A percentile compares a stretch with the other conserved stretches of the same genome.
phyloP scores from a whole-genome alignment of 2,888 invertebrate genomes.

The Dolomedes plantarius region DNA sequence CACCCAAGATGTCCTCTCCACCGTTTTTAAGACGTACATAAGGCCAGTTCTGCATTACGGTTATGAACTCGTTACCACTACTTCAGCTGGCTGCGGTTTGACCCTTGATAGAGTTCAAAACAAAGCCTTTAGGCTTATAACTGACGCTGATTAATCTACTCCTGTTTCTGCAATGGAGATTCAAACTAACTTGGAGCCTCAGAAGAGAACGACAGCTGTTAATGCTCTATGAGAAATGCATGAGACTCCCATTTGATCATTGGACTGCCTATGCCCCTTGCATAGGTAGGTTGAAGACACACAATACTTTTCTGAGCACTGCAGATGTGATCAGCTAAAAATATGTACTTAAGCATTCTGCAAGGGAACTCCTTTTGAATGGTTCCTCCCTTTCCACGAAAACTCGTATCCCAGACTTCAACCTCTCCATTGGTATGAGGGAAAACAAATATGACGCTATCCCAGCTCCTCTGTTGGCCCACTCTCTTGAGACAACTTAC shows the following conservation, averaged over 20 bases:
- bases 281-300: too few relatives aligned
- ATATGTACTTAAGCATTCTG: neutral
- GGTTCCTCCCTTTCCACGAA: neutral
- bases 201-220: too few relatives aligned
- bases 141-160: conserved; percentile 4
- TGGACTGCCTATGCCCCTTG: too few relatives aligned
- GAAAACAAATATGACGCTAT: neutral
- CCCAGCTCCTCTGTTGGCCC: neutral
- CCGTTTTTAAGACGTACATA: neutral
- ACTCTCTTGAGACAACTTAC: neutral
- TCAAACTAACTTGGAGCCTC: neutral
- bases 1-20: neutral
- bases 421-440: too few relatives aligned
- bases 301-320: too few relatives aligned
- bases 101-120: neutral
- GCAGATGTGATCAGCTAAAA: neutral
- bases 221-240: neutral
- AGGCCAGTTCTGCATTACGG: neutral
- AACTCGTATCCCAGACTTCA: neutral
- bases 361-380: neutral
- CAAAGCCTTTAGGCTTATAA: neutral
- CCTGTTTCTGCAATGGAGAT: neutral
- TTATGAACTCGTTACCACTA: neutral
- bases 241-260: too few relatives aligned
- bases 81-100: neutral